Evolutionary conservation across 2,888 invertebrate genomes (phyloP), one percentile per base, ranked within the genome.

Genomic region (Philonicus albiceps): DNA sequence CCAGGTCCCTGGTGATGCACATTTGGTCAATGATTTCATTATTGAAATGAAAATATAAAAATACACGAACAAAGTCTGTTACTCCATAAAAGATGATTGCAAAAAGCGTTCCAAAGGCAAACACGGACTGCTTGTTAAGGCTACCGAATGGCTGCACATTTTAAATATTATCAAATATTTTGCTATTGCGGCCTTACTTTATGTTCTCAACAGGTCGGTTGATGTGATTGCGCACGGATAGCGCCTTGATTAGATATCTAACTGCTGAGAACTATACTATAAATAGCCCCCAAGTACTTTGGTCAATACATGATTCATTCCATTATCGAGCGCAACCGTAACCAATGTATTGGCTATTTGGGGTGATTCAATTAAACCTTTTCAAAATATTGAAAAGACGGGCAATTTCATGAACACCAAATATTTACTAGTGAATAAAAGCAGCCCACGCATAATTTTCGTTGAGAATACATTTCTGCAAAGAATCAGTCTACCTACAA

Each of bases 11-110:
- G 55, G 55, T 16, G 83, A 64, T 64, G 64, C 83, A 83, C 83
- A 83, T 83, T 83, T 83, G 83, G 83, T 22, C 37, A 49, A 55
- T 80, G 27, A 37, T 64, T 83, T 83, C 72, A 83, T 72, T 64
- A 83, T 83, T 72, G 64, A 55, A 83, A 22, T 37, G 83, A 64
- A 34, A 55, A 83, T 72, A 64, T 13, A 64, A 30, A 64, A 83
- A 22, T 13, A 83, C 64, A 8, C 27, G 83, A 34, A 72, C 34
- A 80, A 78, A 37, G 34, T 80, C 49, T 16, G 22, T 16, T 80
- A 22, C 31, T 53, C 80, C 80, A 80, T 53, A 80, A 30, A 80
- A 5, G 80, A 80, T 11, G 30, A 13, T 40, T 22, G 22, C 75
- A 76, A 40, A 43, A 37, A 64, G 6, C 64, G 64, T 19, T 76